Conservation (phyloP, 2,888 invertebrate species). For the Aporophyla lueneburgensis region DNA sequence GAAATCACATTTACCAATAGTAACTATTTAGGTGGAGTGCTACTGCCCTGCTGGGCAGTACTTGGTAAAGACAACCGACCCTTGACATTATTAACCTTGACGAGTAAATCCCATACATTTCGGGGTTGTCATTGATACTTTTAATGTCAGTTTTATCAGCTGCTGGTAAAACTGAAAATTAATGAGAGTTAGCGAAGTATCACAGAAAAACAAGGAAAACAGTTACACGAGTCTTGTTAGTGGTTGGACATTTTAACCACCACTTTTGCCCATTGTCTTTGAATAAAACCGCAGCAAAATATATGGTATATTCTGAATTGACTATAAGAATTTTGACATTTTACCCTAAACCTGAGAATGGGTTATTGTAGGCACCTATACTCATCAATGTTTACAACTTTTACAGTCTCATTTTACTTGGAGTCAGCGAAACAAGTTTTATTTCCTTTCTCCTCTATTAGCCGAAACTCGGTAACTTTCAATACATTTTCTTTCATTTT, state of each 20-base stretch:
- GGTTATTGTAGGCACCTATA: not conserved
- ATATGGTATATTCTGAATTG: too few species aligned
- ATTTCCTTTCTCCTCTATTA: too few species aligned
- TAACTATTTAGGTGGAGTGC: not conserved
- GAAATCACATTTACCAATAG: too few species aligned
- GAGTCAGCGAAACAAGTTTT: not conserved
- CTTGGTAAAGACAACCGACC: not conserved
- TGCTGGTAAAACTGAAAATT: not conserved
- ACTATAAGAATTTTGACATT: too few species aligned
- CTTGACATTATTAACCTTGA: not conserved
- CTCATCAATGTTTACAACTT: not conserved
- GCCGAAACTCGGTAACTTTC: too few species aligned
- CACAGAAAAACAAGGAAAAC: not conserved
- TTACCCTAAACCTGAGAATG: too few species aligned
- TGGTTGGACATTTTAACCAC: too few species aligned
- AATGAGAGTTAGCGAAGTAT: not conserved
- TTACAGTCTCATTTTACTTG: not conserved
- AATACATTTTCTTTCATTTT: not conserved
- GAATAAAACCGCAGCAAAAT: too few species aligned
- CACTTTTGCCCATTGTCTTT: too few species aligned
- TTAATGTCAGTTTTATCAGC: not conserved
- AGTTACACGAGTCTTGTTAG: too few species aligned
- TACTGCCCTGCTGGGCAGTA: not conserved
- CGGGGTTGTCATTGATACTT: not conserved
- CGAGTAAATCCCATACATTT: not conserved